These are phyloP conservation scores for Pantelozetes paolii DNA, from an alignment of 2,888 invertebrate genomes.

Conservation along the genomic window DNA sequence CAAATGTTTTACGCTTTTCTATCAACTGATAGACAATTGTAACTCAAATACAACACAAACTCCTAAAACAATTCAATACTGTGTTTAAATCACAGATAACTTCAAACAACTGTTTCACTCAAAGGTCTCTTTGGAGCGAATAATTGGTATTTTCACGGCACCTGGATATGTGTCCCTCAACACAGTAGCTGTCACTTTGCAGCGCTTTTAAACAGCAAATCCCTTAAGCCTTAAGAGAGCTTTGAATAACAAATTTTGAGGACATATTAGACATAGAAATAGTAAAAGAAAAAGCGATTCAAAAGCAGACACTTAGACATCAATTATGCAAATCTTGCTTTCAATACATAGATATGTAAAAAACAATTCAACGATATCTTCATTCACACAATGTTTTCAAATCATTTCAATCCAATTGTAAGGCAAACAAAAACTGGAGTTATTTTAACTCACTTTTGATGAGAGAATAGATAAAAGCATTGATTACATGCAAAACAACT, in stretches of 20 bases:
- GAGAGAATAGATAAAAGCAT: too few relatives aligned
- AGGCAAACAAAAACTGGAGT: neutral
- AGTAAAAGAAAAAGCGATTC: neutral
- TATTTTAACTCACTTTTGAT: neutral
- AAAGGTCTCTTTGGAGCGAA: neutral
- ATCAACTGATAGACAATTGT: too few relatives aligned
- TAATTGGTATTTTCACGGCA: neutral
- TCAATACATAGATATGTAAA: neutral
- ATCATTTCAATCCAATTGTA: neutral
- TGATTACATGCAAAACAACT: too few relatives aligned
- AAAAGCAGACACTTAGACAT: conserved; percentile 6
- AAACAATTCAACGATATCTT: neutral
- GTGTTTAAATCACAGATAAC: neutral
- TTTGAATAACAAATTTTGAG: conserved; percentile 22
- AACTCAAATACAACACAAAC: too few relatives aligned
- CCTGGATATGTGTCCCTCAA: neutral
- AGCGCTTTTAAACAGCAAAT: neutral
- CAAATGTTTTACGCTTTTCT: too few relatives aligned
- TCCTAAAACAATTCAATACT: neutral
- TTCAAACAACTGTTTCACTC: neutral
- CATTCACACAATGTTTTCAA: neutral
- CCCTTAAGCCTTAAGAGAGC: conserved; percentile 23
- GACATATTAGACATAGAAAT: conserved; percentile 10
- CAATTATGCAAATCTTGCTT: conserved; percentile 19
- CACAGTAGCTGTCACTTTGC: conserved; percentile 13